Evolutionary conservation across 37 sponge, comb jelly and placozoan genomes (phyloP).

Genomic region (Chondrosia reniformis): DNA sequence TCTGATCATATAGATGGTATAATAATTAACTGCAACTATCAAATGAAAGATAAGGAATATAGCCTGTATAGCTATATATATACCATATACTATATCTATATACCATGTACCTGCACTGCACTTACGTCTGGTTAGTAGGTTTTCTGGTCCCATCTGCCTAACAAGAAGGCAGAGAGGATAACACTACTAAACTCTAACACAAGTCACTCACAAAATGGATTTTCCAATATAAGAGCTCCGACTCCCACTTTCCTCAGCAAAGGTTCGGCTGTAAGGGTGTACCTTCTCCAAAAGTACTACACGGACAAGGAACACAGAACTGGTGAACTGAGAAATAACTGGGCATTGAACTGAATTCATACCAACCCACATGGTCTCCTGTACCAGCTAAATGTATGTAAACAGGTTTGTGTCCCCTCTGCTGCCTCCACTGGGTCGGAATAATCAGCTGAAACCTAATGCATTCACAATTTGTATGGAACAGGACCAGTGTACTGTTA

Average conservation of each 20-base stretch:
- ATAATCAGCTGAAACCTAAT: constrained; percentile 78
- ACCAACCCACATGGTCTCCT: constrained; percentile 79
- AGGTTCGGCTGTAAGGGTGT: constrained; percentile 57
- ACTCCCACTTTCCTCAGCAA: constrained; percentile 56
- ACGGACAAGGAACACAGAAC: background rate
- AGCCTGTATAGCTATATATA: too few relatives aligned
- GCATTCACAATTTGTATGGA: background rate
- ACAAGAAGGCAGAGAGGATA: background rate
- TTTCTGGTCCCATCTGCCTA: constrained; percentile 30
- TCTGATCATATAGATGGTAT: too few relatives aligned
- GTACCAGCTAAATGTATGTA: constrained; percentile 87
- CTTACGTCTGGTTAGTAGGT: constrained; percentile 29
- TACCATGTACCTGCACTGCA: too few relatives aligned
- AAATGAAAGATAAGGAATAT: too few relatives aligned
- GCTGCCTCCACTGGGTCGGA: constrained; percentile 38
- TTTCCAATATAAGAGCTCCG: constrained; percentile 84
- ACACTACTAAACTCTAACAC: background rate
- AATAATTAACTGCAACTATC: too few relatives aligned
- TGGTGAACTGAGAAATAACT: background rate
- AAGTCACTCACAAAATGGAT: constrained; percentile 62
- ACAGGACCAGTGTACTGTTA: too few relatives aligned
- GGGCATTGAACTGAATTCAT: background rate
- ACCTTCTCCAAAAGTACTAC: constrained; percentile 77
- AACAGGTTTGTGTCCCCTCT: constrained; percentile 21
- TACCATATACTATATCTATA: too few relatives aligned